A percentile compares a stretch with the other conserved stretches of the same genome.
These are phyloP conservation scores for Turritopsis dohrnii DNA, from an alignment of 30 jellyfish, hydroid and myxozoan genomes.

Conservation along the genomic window DNA sequence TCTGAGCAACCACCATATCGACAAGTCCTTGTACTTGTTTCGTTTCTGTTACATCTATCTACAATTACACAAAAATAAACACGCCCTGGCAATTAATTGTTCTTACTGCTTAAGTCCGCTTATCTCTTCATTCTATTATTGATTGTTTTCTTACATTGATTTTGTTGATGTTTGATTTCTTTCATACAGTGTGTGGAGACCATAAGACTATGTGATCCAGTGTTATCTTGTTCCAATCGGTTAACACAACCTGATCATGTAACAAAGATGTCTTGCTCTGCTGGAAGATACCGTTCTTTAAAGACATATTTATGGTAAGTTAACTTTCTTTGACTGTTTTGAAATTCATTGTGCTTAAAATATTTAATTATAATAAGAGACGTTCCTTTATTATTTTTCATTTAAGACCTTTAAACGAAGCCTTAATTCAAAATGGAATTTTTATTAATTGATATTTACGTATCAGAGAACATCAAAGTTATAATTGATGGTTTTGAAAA, in stretches of 20 bases:
- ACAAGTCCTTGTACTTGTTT: constrained; percentile 30
- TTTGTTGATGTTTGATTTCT: no score
- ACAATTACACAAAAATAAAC: no score
- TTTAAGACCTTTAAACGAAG: no score
- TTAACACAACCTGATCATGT: constrained; percentile 69
- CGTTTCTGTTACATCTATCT: no score
- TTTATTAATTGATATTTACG: no score
- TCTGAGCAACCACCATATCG: constrained; percentile 77
- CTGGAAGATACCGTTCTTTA: constrained; percentile 74
- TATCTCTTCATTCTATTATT: no score
- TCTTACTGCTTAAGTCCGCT: no score
- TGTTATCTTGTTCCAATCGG: constrained; percentile 75
- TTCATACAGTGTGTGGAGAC: constrained; percentile 67
- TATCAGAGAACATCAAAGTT: not conserved
- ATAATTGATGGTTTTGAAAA: not conserved
- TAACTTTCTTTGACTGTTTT: not conserved
- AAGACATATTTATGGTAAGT: constrained; percentile 55
- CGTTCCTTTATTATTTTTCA: no score
- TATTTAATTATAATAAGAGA: no score
- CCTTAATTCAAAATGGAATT: no score
- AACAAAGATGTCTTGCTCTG: constrained; percentile 55
- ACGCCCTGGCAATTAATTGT: no score
- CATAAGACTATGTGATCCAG: constrained; percentile 72
- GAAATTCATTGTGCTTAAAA: not conserved
- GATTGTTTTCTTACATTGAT: no score